Base-by-base conservation (phyloP, 2,888 invertebrate genomes). In the Thecophora atra region DNA sequence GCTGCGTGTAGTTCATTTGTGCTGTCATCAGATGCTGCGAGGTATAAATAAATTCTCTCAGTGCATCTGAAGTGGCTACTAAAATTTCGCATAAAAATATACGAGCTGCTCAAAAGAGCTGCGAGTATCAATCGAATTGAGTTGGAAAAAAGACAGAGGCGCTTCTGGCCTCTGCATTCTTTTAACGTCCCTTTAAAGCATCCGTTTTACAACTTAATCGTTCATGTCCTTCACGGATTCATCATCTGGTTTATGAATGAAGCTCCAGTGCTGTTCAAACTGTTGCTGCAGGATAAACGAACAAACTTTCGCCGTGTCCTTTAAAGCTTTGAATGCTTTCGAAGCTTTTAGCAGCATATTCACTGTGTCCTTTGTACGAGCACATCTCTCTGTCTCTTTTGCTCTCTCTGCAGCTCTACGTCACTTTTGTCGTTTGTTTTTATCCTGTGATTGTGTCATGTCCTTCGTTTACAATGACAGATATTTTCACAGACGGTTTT, bases 241-340 rank as follows among this genome's bases (percentile, higher is more conserved):
- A 17, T 13, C 44, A 13, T 42, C 60, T 52, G 58, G 68, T 69
- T 69, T 58, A 58, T 60, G 60, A 69, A 69, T 58, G 60, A 58
- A 42, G 52, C 58, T 66, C n/a, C 71, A 66, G 71, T 71, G 65
- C 47, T 42, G 56, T 66, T 71, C 71, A 71, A 71, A 71, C 71
- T 60, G 54, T 58, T 47, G 65, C 64, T 6, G 51, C 54, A 70
- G 60, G 67, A 67, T 52, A 63, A 11, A n/a, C 63, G 28, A 47
- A 26, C 28, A 62, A 70, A 52, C 63, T 63, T 63, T 58, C 30
- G 44, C 47, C 42, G 24, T 42, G 54, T 64, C 64, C 70, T 64
- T 64, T 37, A 26, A 3, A 54, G 54, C 54, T 58, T 51, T 64
- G 42, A 42, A 52, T 26, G 21, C n/a, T 24, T 37, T 24, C 26